These are phyloP conservation scores for Lucifuga dentata DNA, from an alignment of 2,113 vertebrate species.

Conservation along the genomic window DNA sequence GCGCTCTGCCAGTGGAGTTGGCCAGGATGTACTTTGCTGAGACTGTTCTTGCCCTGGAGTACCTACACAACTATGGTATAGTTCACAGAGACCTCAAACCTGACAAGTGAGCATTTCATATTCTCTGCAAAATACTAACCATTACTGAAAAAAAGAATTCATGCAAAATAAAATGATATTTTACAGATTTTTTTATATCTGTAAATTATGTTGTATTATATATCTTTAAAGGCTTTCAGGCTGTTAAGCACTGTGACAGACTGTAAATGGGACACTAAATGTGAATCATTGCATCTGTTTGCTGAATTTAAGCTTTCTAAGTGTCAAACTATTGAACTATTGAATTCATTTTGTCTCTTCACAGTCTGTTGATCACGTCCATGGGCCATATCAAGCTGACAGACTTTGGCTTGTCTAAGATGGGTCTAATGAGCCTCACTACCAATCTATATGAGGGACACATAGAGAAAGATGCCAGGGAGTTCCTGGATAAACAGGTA, in stretches of 20 bases:
- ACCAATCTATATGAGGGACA: conserved; percentile 97
- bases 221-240: background rate
- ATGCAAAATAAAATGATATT: too few relatives aligned
- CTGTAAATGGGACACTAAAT: too few relatives aligned
- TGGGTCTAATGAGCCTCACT: conserved; percentile 96
- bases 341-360: conserved; percentile 9
- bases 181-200: too few relatives aligned
- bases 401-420: conserved; percentile 95
- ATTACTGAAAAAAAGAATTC: too few relatives aligned
- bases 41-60: conserved; percentile 93
- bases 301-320: background rate
- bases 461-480: conserved; percentile 94
- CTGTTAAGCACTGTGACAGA: background rate
- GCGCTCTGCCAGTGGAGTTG: conserved; percentile 92
- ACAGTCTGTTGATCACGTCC: conserved; percentile 94
- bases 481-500: conserved; percentile 97
- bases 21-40: conserved; percentile 94
- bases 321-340: background rate
- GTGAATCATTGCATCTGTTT: too few relatives aligned
- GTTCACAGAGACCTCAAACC: conserved; percentile 96
- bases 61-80: conserved; percentile 95
- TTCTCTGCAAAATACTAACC: too few relatives aligned
- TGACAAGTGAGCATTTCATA: conserved; percentile 87
- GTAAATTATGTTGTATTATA: too few relatives aligned
- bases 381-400: conserved; percentile 97